Evolutionary conservation across 2,113 vertebrate species (phyloP), one percentile per base, ranked within the genome.

Genomic region (Sinocyclocheilus rhinocerous): DNA sequence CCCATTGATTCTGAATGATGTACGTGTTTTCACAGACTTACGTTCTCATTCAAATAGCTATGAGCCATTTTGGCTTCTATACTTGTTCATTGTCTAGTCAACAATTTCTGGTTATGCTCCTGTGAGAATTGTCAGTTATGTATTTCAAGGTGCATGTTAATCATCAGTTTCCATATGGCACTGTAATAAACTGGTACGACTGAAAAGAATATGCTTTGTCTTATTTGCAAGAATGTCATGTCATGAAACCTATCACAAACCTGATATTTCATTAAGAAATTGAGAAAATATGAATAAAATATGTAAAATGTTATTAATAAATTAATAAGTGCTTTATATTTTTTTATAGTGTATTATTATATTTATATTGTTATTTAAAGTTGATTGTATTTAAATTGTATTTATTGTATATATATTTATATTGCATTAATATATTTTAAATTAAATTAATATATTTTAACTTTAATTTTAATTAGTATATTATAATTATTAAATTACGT

Each of bases 91-190:
- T 57, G 50, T 33, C 7, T 76, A 55, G 15, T 55, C n/a, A 33
- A 33, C 48, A 24, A 33, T 55, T 33, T 29, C 18, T 36, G 9
- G 20, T 61, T 22, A 42, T 42, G 22, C 16, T 42, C 3, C 24
- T 57, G 76, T 77, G 50, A 29, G 26, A 42, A 24, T 63, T 39
- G 26, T 78, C 18, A 39, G 22, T 80, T 24, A 24, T 29, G 50
- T 61, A 39, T n/a, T 76, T 76, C 7, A 16, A 78, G 50, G 20
- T 36, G 75, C 76, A 78, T 79, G 33, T n/a, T 13, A 59, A 59
- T 13, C 29, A 70, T 70, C 50, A 16, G 13, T 52, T 76, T 76
- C 36, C 33, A 77, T 20, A 48, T 16, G 4, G 4, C 24, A 77
- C 13, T 77, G n/a, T 7, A 77, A 77, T 77, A 77, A 77, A 77